Conservation (phyloP, 2,888 invertebrate genomes). For the Oxytorus armatus region DNA sequence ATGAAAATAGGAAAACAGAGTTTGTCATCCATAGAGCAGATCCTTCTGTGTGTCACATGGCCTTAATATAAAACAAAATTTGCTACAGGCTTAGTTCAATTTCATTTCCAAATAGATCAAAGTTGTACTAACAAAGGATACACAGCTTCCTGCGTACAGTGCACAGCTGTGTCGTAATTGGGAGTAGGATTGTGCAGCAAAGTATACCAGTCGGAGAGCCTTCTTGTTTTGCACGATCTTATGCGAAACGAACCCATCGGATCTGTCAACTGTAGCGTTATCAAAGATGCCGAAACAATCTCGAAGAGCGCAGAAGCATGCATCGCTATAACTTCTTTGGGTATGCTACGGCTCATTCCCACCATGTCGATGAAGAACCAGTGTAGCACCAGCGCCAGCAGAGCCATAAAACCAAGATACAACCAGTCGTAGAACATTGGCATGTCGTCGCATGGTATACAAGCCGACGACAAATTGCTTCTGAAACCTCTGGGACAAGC, state of each 20-base stretch:
- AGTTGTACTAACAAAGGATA: constrained; percentile 94
- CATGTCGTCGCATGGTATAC: constrained; percentile 90
- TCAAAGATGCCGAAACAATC: constrained; percentile 90
- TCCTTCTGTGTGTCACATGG: too few species aligned
- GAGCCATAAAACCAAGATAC: constrained; percentile 96
- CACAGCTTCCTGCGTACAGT: constrained; percentile 99
- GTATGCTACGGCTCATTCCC: constrained; percentile 90
- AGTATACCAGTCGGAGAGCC: constrained; percentile 98
- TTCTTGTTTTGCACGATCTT: constrained; percentile 91
- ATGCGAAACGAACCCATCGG: constrained; percentile 92
- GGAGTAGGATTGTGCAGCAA: constrained; percentile 97
- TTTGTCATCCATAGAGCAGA: too few species aligned
- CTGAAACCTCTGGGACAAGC: constrained; percentile 94
- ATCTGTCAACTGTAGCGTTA: constrained; percentile 92
- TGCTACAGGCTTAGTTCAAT: background rate
- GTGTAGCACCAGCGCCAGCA: constrained; percentile 94
- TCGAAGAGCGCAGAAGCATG: constrained; percentile 94
- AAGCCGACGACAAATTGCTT: constrained; percentile 90
- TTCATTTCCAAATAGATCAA: background rate
- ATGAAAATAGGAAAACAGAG: too few species aligned
- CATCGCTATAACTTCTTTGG: constrained; percentile 90
- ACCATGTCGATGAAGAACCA: constrained; percentile 96
- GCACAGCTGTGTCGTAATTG: constrained; percentile 93
- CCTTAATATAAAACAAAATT: too few species aligned
- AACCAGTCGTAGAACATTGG: constrained; percentile 96